Evolutionary conservation across 2,888 invertebrate genomes (phyloP), one percentile per base, ranked within the genome.

Genomic region (Drosophila diplacantha): DNA sequence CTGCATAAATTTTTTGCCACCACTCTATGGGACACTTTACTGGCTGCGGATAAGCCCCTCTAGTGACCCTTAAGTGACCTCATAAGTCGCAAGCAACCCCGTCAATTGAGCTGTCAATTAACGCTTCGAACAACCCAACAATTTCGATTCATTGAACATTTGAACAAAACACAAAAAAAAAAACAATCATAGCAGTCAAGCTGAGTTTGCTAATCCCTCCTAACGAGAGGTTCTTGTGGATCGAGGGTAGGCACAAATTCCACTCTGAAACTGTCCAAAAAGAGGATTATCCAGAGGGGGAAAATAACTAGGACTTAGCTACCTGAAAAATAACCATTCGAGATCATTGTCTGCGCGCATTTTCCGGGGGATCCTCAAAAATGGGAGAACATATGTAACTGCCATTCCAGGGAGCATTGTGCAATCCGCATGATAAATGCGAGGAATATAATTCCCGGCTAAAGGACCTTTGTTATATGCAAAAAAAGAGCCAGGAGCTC

Each of bases 381-480:
- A 59, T 46, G 44, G 38, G 44, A 55, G 43, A 66, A 76, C 80
- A 77, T 73, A 80, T 77, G 80, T 80, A 77, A 71, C 50, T 66
- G 47, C 56, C 59, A 57, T 39, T 11, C 64, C 46, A 22, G 26
- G 35, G 6, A 41, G 37, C 49, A 65, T 77, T 69, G 59, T 72
- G 68, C 59, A 49, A 43, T 57, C 14, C 20, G 14, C 8, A 56
- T 75, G 46, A 66, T 71, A 38, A 61, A 65, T 65, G 69, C 52
- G 38, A 56, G 44, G 24, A 46, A 59, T 59, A 59, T 59, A 59
- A 73, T 34, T 64, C 63, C 60, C 54, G 50, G 46, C 22, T 47
- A 55, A 47, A 49, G 49, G 44, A 35, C 34, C 44, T 46, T 59
- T 59, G 58, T 46, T 55, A 38, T 35, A 54, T 51, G 65, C 50